phyloP scores from a whole-genome alignment of 30 jellyfish, hydroid and myxozoan species.

The Phacellophora camtschatica region DNA sequence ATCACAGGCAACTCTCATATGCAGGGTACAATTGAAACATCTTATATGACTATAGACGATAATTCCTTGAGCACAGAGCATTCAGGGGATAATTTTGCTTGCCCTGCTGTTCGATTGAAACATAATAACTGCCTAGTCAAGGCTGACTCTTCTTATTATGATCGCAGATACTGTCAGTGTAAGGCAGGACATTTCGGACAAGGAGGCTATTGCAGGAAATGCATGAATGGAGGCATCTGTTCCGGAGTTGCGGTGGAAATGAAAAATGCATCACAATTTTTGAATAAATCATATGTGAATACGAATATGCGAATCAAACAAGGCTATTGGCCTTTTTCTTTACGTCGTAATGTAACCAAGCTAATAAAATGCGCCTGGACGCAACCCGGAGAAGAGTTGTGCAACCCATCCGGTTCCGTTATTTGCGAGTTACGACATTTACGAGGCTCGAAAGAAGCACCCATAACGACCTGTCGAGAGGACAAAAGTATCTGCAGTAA shows the following conservation, averaged over 20 bases:
- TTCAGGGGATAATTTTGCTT: background rate
- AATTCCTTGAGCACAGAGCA: constrained; percentile 1
- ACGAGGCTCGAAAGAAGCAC: background rate
- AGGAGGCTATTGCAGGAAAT: constrained; percentile 60
- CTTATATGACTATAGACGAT: constrained; percentile 25
- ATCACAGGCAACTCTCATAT: constrained; percentile 36
- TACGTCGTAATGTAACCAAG: background rate
- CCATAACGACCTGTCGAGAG: background rate
- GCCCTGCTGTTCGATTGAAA: constrained; percentile 55
- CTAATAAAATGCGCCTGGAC: constrained; percentile 57
- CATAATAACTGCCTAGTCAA: constrained; percentile 21
- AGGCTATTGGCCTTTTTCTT: constrained; percentile 66
- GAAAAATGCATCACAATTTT: background rate
- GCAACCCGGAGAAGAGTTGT: constrained; percentile 18
- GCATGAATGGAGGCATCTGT: constrained; percentile 68
- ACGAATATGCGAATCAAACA: constrained; percentile 9
- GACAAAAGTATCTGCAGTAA: constrained; percentile 1
- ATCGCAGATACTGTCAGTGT: constrained; percentile 46
- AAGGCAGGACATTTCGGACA: constrained; percentile 44
- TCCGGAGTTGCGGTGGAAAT: background rate
- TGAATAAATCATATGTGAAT: background rate
- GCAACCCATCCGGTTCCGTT: constrained; percentile 31
- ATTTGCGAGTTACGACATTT: background rate
- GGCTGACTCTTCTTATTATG: constrained; percentile 48
- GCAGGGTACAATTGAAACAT: constrained; percentile 15